Conservation (phyloP, 2,113 vertebrate genomes). For the Merops nubicus region DNA sequence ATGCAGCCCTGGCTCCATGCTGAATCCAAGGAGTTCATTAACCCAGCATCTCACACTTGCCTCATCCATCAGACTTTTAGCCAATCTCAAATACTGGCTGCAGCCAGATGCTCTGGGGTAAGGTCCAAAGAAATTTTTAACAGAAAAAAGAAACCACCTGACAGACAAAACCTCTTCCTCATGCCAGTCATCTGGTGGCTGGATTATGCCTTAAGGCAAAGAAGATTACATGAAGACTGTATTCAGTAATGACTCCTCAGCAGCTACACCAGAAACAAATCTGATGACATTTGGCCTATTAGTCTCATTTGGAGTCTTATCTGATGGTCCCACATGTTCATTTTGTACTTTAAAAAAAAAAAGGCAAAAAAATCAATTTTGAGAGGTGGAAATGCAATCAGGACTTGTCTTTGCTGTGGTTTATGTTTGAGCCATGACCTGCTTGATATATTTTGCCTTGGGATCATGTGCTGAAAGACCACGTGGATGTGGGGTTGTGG, state of each 20-base stretch:
- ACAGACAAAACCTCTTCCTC: neutral
- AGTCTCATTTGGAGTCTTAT: slow-evolving; percentile 29
- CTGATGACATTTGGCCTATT: slow-evolving; percentile 39
- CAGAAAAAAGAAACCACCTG: neutral
- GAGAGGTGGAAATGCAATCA: neutral
- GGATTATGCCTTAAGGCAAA: neutral
- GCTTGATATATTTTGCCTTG: neutral
- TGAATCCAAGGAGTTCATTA: neutral
- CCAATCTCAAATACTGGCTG: neutral
- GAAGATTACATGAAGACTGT: neutral
- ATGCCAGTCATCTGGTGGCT: neutral
- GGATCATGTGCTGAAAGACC: neutral
- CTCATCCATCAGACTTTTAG: neutral
- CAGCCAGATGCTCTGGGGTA: neutral
- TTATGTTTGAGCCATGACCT: neutral
- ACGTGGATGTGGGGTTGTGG: rapidly evolving
- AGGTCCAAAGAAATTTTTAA: neutral
- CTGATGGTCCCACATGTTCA: neutral
- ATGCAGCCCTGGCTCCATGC: neutral
- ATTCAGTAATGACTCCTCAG: neutral
- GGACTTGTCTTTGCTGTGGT: neutral
- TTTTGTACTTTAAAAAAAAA: neutral
- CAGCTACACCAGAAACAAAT: neutral
- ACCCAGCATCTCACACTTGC: neutral
- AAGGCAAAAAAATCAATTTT: neutral